Percentiles rank a stretch among this genome's conserved stretches.
phyloP scores from a whole-genome alignment of 2,113 vertebrate genomes.

The Motacilla tschutschensis region DNA sequence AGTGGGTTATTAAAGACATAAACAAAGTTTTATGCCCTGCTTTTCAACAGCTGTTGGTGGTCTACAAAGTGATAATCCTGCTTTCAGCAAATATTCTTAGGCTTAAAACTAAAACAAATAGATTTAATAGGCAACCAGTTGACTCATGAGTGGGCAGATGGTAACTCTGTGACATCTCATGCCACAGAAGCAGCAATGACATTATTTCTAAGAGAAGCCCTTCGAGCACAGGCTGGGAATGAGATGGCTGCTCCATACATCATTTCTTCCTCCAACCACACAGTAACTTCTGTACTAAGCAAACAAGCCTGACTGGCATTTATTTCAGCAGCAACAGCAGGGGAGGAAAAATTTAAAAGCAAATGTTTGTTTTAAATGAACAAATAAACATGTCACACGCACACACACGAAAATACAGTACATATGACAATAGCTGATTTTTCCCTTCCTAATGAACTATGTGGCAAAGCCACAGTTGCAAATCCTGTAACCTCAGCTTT shows the following conservation, averaged over 20 bases:
- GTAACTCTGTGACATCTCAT: neutral
- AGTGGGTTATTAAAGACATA: constrained; percentile 87
- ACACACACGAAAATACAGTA: neutral
- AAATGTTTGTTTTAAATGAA: neutral
- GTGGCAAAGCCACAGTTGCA: neutral
- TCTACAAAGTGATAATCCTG: constrained; percentile 79
- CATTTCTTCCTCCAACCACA: neutral
- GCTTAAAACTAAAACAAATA: constrained; percentile 49
- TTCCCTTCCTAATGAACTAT: constrained; percentile 20
- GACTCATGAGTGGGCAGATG: neutral
- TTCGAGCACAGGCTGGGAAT: neutral
- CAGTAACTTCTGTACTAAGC: neutral
- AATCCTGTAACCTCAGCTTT: constrained; percentile 39
- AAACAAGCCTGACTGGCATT: neutral
- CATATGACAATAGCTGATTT: neutral
- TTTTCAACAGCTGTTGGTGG: constrained; percentile 85
- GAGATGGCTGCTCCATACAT: constrained; percentile 13
- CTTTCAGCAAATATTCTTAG: constrained; percentile 76
- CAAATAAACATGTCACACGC: neutral
- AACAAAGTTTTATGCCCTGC: constrained; percentile 79
- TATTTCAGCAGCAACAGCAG: neutral
- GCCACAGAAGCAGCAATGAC: neutral
- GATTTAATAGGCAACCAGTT: constrained; percentile 40
- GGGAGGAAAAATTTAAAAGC: neutral
- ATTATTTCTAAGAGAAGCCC: neutral